phyloP scores from a whole-genome alignment of 2,888 invertebrate genomes.

The Polylopha cassiicola region DNA sequence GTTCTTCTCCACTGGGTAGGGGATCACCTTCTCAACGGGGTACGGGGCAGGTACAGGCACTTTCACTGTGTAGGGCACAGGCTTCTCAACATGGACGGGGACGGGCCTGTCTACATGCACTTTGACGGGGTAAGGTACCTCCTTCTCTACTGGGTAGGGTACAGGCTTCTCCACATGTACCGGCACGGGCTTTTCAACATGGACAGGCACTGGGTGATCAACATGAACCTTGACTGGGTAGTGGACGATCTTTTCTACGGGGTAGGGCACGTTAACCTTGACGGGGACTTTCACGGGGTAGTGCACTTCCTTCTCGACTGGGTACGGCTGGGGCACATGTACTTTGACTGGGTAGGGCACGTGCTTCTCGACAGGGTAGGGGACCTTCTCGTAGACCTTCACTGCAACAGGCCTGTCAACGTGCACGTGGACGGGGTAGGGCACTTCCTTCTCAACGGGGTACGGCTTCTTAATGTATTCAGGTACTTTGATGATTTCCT shows the following conservation, averaged over 20 bases:
- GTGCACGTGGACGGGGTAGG: constrained; percentile 74
- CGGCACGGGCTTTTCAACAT: constrained; percentile 81
- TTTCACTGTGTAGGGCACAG: constrained; percentile 85
- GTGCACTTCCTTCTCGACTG: constrained; percentile 83
- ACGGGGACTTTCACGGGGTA: constrained; percentile 82
- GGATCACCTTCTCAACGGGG: constrained; percentile 81
- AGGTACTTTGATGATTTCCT: constrained; percentile 81
- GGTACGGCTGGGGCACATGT: constrained; percentile 83
- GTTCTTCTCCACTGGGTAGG: constrained; percentile 80
- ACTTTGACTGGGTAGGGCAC: constrained; percentile 82
- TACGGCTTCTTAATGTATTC: constrained; percentile 82
- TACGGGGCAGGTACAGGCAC: constrained; percentile 84
- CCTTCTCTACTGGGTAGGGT: constrained; percentile 84
- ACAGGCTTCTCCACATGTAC: constrained; percentile 85
- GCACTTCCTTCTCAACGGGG: constrained; percentile 81
- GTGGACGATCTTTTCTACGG: constrained; percentile 84
- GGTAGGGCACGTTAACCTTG: constrained; percentile 84
- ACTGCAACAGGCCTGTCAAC: constrained; percentile 80
- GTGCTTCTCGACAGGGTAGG: constrained; percentile 79
- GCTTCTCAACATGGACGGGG: constrained; percentile 86
- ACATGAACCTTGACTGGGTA: constrained; percentile 83
- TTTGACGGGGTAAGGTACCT: constrained; percentile 83
- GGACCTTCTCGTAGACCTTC: constrained; percentile 81
- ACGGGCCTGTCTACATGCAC: constrained; percentile 82
- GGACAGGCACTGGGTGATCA: constrained; percentile 83